Evolutionary conservation across 2,888 invertebrate species (phyloP).

Genomic region (Hypena proboscidalis): DNA sequence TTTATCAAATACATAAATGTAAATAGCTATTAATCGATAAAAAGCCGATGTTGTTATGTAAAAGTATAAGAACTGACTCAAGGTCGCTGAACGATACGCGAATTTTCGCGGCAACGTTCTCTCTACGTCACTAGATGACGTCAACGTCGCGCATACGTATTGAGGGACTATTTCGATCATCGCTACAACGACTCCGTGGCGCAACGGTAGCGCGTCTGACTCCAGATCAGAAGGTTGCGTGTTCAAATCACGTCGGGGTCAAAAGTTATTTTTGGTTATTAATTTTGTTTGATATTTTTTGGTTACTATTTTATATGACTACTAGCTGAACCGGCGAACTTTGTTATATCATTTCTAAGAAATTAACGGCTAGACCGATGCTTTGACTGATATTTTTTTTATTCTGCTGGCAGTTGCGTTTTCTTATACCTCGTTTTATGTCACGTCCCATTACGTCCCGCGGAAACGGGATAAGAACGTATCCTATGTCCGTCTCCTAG

Average conservation of each 20-base stretch:
- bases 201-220: slow-evolving; percentile 99
- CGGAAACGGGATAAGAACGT: too few relatives aligned
- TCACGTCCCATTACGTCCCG: too few relatives aligned
- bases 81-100: slow-evolving; percentile 13
- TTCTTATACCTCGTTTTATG: too few relatives aligned
- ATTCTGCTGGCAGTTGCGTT: too few relatives aligned
- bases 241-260: slow-evolving; percentile 99
- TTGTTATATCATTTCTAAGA: too few relatives aligned
- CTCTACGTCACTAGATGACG: slow-evolving; percentile 38
- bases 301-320: neutral
- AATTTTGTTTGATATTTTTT: neutral
- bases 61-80: slow-evolving; percentile 15
- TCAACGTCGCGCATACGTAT: slow-evolving; percentile 28
- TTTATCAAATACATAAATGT: slow-evolving; percentile 16
- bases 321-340: too few relatives aligned
- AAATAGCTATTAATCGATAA: neutral
- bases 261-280: slow-evolving; percentile 57
- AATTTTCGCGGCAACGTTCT: slow-evolving; percentile 9
- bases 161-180: slow-evolving; percentile 33
- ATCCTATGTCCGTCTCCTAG: too few relatives aligned
- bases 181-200: slow-evolving; percentile 90
- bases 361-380: too few relatives aligned
- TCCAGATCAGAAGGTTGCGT: slow-evolving; percentile 99
- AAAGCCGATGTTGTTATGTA: slow-evolving; percentile 2
- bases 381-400: too few relatives aligned